These are phyloP conservation scores for Rhadina sibilatrix DNA, from an alignment of 2,113 vertebrate genomes.

Conservation along the genomic window DNA sequence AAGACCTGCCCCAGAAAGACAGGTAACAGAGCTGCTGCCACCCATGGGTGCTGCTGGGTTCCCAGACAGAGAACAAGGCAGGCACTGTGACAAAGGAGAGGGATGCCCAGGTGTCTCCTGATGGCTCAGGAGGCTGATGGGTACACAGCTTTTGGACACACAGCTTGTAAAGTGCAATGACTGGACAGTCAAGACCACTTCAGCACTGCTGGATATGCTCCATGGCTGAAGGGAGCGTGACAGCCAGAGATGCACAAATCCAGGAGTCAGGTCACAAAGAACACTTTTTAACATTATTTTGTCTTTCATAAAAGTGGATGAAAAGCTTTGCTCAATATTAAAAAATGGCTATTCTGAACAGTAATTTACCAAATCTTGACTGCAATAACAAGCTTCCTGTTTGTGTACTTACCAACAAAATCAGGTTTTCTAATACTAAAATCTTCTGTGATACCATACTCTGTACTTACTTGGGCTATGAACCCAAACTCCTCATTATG, in stretches of 20 bases:
- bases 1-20: not conserved
- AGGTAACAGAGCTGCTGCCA: not conserved
- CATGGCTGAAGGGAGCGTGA: not conserved
- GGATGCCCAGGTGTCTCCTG: not conserved
- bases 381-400: not conserved
- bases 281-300: not conserved
- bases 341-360: not conserved
- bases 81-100: too few relatives aligned
- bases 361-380: not conserved
- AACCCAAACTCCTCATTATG: not conserved
- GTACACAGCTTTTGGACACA: not conserved
- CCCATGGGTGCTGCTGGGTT: not conserved
- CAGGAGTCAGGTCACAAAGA: not conserved
- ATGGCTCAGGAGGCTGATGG: not conserved
- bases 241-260: not conserved
- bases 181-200: not conserved
- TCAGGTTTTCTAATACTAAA: not conserved
- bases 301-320: not conserved
- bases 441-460: not conserved
- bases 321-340: not conserved
- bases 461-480: not conserved
- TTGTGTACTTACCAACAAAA: not conserved
- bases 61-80: not conserved
- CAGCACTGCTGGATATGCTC: not conserved
- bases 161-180: not conserved